phyloP scores from a whole-genome alignment of 2,888 invertebrate species.

The Amiota communis region DNA sequence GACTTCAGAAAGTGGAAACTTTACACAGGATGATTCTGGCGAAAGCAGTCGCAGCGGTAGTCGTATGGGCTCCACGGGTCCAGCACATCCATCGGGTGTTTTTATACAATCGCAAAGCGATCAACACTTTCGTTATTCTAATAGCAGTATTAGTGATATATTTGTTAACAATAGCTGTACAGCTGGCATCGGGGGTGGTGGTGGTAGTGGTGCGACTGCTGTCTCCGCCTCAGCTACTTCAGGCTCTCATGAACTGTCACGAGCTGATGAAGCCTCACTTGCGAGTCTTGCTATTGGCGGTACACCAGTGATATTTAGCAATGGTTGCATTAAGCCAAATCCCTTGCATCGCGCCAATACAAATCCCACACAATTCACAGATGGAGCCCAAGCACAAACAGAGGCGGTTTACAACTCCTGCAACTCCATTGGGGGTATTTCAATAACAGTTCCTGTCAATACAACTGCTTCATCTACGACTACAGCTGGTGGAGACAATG shows the following conservation, averaged over 20 bases:
- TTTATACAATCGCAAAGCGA: conserved; percentile 72
- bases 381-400: conserved; percentile 35
- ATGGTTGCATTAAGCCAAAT: conserved; percentile 65
- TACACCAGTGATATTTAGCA: conserved; percentile 61
- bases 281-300: conserved; percentile 53
- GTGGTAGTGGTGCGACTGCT: conserved; percentile 27
- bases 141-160: conserved; percentile 72
- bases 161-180: conserved; percentile 70
- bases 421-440: conserved; percentile 66
- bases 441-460: conserved; percentile 62
- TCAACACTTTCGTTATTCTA: conserved; percentile 71
- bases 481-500: conserved; percentile 45
- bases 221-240: neutral
- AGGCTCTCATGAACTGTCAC: neutral
- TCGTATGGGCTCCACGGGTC: conserved; percentile 37
- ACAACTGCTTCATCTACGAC: conserved; percentile 29
- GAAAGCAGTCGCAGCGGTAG: conserved; percentile 48
- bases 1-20: conserved; percentile 64
- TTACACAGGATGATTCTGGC: conserved; percentile 53
- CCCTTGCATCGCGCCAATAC: conserved; percentile 61
- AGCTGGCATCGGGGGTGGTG: conserved; percentile 43
- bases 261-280: conserved; percentile 49
- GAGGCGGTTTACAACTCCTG: conserved; percentile 64
- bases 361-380: conserved; percentile 55
- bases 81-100: conserved; percentile 32